phyloP scores from a whole-genome alignment of 2,888 invertebrate genomes.

The Adineta ricciae region DNA sequence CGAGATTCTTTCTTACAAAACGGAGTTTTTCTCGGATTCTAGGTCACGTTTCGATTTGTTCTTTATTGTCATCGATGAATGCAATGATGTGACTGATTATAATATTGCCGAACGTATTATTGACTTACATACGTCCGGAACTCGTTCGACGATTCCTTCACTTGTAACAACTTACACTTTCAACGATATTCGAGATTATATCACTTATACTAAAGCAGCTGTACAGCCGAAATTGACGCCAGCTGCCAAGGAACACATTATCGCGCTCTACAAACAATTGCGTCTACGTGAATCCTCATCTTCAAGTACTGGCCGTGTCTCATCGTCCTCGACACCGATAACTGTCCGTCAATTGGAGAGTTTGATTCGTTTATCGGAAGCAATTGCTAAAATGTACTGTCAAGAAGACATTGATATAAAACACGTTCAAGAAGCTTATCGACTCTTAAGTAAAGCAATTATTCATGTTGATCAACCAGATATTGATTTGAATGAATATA shows the following conservation, averaged over 20 bases:
- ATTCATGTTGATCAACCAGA: constrained; percentile 95
- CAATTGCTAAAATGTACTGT: constrained; percentile 88
- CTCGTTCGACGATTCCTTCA: constrained; percentile 18
- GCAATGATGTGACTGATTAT: constrained; percentile 76
- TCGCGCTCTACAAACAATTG: constrained; percentile 75
- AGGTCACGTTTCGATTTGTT: constrained; percentile 87
- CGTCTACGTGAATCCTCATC: constrained; percentile 67
- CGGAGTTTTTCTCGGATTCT: neutral
- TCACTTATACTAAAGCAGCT: constrained; percentile 82
- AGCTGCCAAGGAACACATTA: constrained; percentile 71
- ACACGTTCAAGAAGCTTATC: constrained; percentile 82
- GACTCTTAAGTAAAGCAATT: constrained; percentile 84
- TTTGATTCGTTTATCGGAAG: constrained; percentile 88
- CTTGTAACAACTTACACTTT: constrained; percentile 60
- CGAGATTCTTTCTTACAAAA: too few relatives aligned
- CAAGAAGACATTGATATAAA: constrained; percentile 69
- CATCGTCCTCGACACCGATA: constrained; percentile 77
- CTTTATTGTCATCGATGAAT: constrained; percentile 92
- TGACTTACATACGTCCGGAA: constrained; percentile 63
- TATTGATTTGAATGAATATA: constrained; percentile 77
- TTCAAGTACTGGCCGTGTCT: constrained; percentile 35
- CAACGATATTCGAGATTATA: constrained; percentile 81
- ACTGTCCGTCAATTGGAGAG: constrained; percentile 90
- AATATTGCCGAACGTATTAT: constrained; percentile 91
- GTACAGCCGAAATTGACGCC: constrained; percentile 50